Conservation (phyloP, 2,888 invertebrate species). For the Aphelenchoides bicaudatus region DNA sequence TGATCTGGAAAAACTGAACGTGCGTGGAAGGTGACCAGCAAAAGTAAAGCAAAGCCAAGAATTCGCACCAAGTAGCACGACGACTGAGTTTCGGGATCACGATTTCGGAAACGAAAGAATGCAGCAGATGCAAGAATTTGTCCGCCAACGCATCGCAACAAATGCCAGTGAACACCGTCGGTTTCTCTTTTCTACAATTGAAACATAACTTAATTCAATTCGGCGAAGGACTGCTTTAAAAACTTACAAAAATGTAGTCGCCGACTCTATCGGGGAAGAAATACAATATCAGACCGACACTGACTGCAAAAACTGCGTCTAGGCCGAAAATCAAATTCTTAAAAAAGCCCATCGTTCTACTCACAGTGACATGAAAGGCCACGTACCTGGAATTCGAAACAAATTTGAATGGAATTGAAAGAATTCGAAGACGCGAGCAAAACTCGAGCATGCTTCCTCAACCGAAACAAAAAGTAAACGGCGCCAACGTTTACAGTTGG, state of each 20-base stretch:
- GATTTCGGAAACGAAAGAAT: slow-evolving; percentile 28
- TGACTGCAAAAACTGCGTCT: slow-evolving; percentile 36
- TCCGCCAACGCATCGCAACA: slow-evolving; percentile 57
- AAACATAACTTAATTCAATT: neutral
- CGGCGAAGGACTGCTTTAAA: neutral
- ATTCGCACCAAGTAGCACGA: slow-evolving; percentile 35
- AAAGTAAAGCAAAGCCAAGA: slow-evolving; percentile 39
- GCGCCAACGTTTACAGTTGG: too few species aligned
- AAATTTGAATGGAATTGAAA: too few species aligned
- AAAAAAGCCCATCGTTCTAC: neutral
- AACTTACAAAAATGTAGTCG: slow-evolving; percentile 50
- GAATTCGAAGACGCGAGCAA: too few species aligned
- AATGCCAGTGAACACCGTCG: slow-evolving; percentile 60
- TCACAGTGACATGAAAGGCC: too few species aligned
- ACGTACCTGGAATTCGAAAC: too few species aligned
- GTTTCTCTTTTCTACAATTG: slow-evolving; percentile 43
- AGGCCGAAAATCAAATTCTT: slow-evolving; percentile 27
- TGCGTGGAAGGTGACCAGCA: slow-evolving; percentile 45
- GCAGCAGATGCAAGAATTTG: slow-evolving; percentile 50
- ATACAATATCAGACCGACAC: slow-evolving; percentile 41
- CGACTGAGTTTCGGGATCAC: slow-evolving; percentile 30
- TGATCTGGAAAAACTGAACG: slow-evolving; percentile 41
- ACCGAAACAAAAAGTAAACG: too few species aligned
- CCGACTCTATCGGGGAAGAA: slow-evolving; percentile 42
- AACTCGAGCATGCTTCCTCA: too few species aligned